A percentile compares a stretch with the other conserved stretches of the same genome.
Evolutionary conservation across 2,888 invertebrate species (phyloP).

Genomic region (Busseola fusca): DNA sequence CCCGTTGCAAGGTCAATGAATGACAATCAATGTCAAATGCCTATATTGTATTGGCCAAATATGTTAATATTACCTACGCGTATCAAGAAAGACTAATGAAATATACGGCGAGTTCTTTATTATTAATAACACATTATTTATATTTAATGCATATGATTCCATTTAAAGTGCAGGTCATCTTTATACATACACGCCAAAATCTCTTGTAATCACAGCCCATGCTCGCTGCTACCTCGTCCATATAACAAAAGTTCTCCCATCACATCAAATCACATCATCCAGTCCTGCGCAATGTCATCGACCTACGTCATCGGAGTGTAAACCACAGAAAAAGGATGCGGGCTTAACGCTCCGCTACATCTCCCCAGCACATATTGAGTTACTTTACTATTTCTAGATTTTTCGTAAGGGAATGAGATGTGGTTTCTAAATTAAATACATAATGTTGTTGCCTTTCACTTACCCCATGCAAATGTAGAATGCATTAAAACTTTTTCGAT

Average conservation of each 20-base stretch:
- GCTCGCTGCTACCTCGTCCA: no score
- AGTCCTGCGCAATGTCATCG: conserved; percentile 54
- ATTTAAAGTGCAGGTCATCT: no score
- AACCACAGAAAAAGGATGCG: conserved; percentile 61
- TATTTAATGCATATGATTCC: no score
- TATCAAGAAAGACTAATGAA: not conserved
- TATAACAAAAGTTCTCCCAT: not conserved
- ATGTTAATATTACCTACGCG: not conserved
- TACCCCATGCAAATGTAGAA: not conserved
- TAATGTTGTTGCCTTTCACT: not conserved
- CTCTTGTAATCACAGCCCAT: not conserved
- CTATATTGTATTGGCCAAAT: not conserved
- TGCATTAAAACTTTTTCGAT: not conserved
- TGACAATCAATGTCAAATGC: conserved; percentile 1
- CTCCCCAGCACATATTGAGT: conserved; percentile 50
- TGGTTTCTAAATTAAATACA: conserved; percentile 35
- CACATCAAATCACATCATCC: conserved; percentile 8
- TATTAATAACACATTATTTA: not conserved
- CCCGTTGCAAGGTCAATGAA: conserved; percentile 11
- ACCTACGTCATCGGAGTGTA: conserved; percentile 62
- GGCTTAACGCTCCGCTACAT: conserved; percentile 60
- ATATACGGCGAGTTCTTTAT: not conserved
- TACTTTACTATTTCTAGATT: conserved; percentile 54
- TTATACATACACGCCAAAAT: not conserved
- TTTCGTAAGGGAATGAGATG: conserved; percentile 42